phyloP scores from a whole-genome alignment of 2,797 vertebrate species.

The Anguilla pacifica region DNA sequence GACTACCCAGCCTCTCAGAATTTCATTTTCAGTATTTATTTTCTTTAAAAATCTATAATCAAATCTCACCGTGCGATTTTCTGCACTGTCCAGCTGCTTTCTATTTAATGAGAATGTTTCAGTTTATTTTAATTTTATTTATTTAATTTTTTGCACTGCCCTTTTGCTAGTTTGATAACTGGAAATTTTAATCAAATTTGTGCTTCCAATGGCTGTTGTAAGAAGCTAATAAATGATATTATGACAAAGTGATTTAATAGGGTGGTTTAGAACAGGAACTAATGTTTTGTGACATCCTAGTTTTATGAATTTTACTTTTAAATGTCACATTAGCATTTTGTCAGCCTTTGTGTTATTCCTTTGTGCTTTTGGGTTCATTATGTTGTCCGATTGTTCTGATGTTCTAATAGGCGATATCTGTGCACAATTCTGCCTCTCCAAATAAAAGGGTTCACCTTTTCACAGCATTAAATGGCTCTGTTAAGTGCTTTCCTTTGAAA shows the following conservation, averaged over 20 bases:
- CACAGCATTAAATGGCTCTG: slow-evolving; percentile 58
- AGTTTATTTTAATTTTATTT: neutral
- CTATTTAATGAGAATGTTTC: neutral
- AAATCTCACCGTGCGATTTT: neutral
- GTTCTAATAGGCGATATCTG: slow-evolving; percentile 54
- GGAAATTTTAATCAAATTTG: neutral
- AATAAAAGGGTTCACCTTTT: neutral
- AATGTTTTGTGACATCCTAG: neutral
- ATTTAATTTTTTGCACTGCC: neutral
- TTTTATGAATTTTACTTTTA: slow-evolving; percentile 19
- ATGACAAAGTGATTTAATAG: neutral
- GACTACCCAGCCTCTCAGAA: neutral
- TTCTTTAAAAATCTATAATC: neutral
- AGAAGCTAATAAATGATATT: neutral
- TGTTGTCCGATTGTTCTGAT: slow-evolving; percentile 35
- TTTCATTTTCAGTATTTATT: too few relatives aligned
- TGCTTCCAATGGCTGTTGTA: neutral
- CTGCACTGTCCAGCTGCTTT: neutral
- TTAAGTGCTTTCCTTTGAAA: slow-evolving; percentile 39
- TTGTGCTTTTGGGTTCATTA: neutral
- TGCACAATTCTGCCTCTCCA: slow-evolving; percentile 48
- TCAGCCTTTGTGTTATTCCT: neutral
- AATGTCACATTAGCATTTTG: neutral
- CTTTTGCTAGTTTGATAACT: neutral
- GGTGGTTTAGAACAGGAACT: neutral